Evolutionary conservation across 2,888 invertebrate species (phyloP), one percentile per base, ranked within the genome.

Genomic region (Nomada ruficornis): DNA sequence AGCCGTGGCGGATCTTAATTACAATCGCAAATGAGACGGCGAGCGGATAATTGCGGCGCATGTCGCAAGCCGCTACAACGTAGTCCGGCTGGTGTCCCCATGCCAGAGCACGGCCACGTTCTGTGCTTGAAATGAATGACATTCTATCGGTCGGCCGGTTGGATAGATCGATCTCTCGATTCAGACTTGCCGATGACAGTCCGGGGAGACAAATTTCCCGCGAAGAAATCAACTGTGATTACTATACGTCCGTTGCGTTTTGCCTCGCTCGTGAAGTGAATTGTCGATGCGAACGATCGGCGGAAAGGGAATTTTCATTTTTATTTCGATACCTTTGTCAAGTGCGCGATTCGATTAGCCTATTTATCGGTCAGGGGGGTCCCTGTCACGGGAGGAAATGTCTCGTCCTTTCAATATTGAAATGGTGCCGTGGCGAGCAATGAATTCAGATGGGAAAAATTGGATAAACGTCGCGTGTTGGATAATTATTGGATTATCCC

Each of bases 21-120:
- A 89, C 90, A 90, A 89, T 91, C 91, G 89, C 91, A 89, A 90
- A 91, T 91, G 89, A 91, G 90, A 87, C 89, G 86, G 87, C 78
- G 88, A 88, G 85, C 82, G 86, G 87, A 90, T 91, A 91, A 91
- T 91, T 90, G 87, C 88, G 73, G 82, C 74, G 88, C 82, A 85
- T 89, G 88, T 91, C 85, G 91, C 88, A 90, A 91, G 89, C 86
- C 83, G 72, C 73, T 85, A 87, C 88, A 84, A 89, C 85, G 85
- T 88, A 77, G 85, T 84, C 79, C 78, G 68, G 71, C 63, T 59
- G 50, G 80, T 88, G 82, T 88, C 82, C 65, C 80, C 52, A 20
- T 55, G 68, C 47, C 69, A 20, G 72, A 71, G 36, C 68, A 82
- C 64, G 67, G 44, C 29, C 64, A 52, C 36, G 77, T 73, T 60